Evolutionary conservation across 2,888 invertebrate species (phyloP).

Genomic region (Plagiodera versicolora): DNA sequence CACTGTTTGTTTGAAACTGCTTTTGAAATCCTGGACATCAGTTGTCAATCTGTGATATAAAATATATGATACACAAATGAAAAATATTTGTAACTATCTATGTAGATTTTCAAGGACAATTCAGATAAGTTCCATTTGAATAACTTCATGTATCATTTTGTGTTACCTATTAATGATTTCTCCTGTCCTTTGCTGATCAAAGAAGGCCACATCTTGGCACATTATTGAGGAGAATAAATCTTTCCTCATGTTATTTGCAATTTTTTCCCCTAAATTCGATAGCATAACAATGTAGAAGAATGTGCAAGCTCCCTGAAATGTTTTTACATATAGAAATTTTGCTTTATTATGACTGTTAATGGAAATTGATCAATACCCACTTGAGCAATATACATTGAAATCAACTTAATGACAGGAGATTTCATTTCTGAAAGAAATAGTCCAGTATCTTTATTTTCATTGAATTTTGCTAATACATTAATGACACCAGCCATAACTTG

Average conservation of each 20-base stretch:
- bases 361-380: no score
- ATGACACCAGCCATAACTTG: constrained; percentile 80
- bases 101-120: no score
- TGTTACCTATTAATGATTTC: constrained; percentile 83
- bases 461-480: constrained; percentile 70
- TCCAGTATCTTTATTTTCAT: constrained; percentile 55
- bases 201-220: constrained; percentile 86
- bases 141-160: no score
- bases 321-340: constrained; percentile 44
- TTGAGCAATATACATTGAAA: constrained; percentile 73
- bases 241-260: constrained; percentile 79
- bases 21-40: constrained; percentile 97
- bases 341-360: no score
- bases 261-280: constrained; percentile 84
- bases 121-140: no score
- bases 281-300: constrained; percentile 87
- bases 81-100: no score
- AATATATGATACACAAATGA: background rate
- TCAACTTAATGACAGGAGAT: constrained; percentile 67
- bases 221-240: constrained; percentile 83
- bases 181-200: constrained; percentile 87
- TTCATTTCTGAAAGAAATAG: constrained; percentile 66
- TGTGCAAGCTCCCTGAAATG: constrained; percentile 71
- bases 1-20: constrained; percentile 90
- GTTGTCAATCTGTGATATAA: constrained; percentile 70